Percentiles rank a stretch among this genome's conserved stretches.
Evolutionary conservation across 2,797 vertebrate species (phyloP).

Genomic region (Todus mexicanus): DNA sequence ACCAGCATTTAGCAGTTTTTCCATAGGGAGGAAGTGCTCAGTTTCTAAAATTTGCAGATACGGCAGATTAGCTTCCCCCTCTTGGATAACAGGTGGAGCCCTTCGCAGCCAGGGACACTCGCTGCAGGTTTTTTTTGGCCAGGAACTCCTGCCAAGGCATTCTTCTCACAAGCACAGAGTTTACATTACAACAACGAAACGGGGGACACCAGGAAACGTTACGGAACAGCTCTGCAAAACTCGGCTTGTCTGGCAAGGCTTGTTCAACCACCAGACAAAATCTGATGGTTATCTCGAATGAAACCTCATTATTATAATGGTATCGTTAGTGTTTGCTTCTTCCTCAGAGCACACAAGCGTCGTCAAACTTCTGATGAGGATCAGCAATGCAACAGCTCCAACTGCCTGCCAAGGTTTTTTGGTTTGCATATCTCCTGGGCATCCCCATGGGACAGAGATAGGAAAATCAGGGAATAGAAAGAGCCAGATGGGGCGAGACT

Average conservation of each 20-base stretch:
- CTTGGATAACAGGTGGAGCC: conserved; percentile 14
- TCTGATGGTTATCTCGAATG: conserved; percentile 13
- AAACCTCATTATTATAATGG: neutral
- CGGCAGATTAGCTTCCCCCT: neutral
- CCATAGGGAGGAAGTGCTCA: conserved; percentile 64
- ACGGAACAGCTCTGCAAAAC: neutral
- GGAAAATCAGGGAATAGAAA: neutral
- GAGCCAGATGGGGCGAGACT: neutral
- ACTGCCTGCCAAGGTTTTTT: neutral
- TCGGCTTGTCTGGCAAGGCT: neutral
- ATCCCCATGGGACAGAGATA: neutral
- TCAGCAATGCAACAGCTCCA: neutral
- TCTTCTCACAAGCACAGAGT: neutral
- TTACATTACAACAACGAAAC: neutral
- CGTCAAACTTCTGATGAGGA: neutral
- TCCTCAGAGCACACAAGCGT: neutral
- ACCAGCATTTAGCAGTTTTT: conserved; percentile 48
- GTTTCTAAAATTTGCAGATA: conserved; percentile 57
- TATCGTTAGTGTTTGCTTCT: neutral
- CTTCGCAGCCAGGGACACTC: neutral
- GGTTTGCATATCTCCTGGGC: neutral
- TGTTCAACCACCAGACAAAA: neutral
- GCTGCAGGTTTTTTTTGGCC: neutral
- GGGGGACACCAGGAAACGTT: neutral
- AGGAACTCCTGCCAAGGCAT: neutral